Percentiles rank a stretch among this genome's conserved stretches.
These are phyloP conservation scores for Phylloscopus trochiloides DNA, from an alignment of 2,113 vertebrate species.

Conservation along the genomic window DNA sequence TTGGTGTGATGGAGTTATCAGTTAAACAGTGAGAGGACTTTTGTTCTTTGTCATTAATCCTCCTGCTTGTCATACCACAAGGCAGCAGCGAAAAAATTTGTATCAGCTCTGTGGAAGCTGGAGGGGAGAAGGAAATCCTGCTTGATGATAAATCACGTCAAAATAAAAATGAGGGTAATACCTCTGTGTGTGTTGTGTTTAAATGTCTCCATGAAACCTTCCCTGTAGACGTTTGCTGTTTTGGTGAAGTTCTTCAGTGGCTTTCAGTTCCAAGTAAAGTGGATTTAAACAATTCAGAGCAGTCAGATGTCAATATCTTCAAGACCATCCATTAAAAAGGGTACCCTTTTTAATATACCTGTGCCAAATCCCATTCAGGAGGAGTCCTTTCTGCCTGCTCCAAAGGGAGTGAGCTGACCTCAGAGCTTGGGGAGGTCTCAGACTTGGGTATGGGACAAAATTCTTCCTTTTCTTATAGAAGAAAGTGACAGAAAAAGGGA, in stretches of 20 bases:
- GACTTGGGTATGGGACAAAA: rapidly evolving
- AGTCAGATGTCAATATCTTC: background rate
- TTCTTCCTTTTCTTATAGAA: background rate
- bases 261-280: background rate
- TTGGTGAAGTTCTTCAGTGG: background rate
- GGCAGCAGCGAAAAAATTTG: background rate
- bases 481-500: background rate
- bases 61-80: background rate
- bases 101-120: background rate
- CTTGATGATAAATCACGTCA: background rate
- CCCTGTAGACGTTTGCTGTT: background rate
- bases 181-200: rapidly evolving
- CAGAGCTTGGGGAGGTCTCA: background rate
- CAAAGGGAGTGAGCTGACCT: background rate
- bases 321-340: background rate
- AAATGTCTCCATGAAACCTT: background rate
- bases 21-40: background rate
- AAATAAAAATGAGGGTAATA: background rate
- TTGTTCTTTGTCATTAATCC: background rate
- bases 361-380: background rate
- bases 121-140: background rate
- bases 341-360: rapidly evolving
- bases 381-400: background rate
- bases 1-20: background rate
- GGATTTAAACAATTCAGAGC: background rate